Percentiles rank a stretch among this genome's conserved stretches.
Conservation (phyloP, 1,140 invertebrate species). For the Choristoneura fumiferana region DNA sequence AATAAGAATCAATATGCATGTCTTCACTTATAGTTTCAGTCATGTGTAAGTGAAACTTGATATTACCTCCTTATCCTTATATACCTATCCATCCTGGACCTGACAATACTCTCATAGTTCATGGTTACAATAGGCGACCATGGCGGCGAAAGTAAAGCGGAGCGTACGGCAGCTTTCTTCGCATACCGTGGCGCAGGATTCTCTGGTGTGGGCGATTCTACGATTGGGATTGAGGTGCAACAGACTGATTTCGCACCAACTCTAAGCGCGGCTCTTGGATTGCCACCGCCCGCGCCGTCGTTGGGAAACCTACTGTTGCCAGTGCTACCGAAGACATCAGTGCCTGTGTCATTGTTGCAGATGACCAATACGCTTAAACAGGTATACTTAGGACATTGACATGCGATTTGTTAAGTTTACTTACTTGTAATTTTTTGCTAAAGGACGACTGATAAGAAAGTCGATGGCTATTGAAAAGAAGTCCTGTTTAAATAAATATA, state of each 20-base stretch:
- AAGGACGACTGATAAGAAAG: too few relatives aligned
- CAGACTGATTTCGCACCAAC: conserved; percentile 97
- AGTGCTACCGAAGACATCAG: conserved; percentile 80
- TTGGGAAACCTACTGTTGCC: conserved; percentile 90
- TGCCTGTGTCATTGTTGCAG: conserved; percentile 77
- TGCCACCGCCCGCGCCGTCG: conserved; percentile 96
- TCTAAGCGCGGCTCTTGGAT: conserved; percentile 89
- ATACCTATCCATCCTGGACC: too few relatives aligned
- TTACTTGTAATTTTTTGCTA: too few relatives aligned
- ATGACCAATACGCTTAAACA: conserved; percentile 88
- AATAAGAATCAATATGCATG: too few relatives aligned
- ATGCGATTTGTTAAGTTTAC: too few relatives aligned
- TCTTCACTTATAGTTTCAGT: too few relatives aligned
- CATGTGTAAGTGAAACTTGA: too few relatives aligned
- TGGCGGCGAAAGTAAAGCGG: conserved; percentile 94
- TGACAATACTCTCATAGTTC: too few relatives aligned
- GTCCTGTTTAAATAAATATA: too few relatives aligned
- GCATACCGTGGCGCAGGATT: conserved; percentile 79
- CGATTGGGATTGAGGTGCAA: conserved; percentile 56
- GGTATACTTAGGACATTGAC: too few relatives aligned
- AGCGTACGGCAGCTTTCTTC: conserved; percentile 93
- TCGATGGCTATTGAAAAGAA: too few relatives aligned
- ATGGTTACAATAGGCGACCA: conserved; percentile 93
- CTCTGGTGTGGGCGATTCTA: conserved; percentile 32
- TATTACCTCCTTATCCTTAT: too few relatives aligned